Percentiles rank a stretch among this genome's conserved stretches.
Evolutionary conservation across 1,140 invertebrate species (phyloP).

Genomic region (Platorchestia sp.): DNA sequence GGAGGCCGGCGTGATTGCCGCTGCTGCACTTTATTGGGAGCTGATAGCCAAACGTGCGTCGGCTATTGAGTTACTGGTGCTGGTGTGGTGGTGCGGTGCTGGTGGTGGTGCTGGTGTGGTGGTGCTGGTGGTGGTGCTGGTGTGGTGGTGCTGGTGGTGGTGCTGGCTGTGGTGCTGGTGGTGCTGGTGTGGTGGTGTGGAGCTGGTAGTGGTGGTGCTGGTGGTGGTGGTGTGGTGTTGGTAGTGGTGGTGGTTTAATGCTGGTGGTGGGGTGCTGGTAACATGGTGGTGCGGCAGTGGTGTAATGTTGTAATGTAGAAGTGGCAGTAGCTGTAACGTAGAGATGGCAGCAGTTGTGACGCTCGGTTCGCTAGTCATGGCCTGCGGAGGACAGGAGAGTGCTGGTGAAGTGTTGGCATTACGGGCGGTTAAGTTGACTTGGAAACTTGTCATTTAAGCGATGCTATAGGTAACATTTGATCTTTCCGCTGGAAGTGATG

Average conservation of each 20-base stretch:
- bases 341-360: background rate
- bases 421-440: background rate
- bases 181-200: background rate
- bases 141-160: background rate
- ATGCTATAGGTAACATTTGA: no score
- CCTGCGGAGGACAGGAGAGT: background rate
- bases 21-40: background rate
- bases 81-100: background rate
- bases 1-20: constrained; percentile 18
- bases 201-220: background rate
- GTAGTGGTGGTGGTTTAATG: background rate
- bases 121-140: background rate
- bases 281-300: background rate
- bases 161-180: background rate
- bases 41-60: constrained; percentile 43
- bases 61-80: constrained; percentile 32
- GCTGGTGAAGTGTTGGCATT: background rate
- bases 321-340: background rate
- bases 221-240: background rate
- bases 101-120: background rate
- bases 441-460: no score
- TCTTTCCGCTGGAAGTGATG: no score
- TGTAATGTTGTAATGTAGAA: background rate
- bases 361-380: no score
- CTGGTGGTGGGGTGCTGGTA: background rate